Percentiles rank a stretch among this genome's conserved stretches.
Conservation (phyloP, 2,797 vertebrate genomes). For the Hippoglossus hippoglossus region DNA sequence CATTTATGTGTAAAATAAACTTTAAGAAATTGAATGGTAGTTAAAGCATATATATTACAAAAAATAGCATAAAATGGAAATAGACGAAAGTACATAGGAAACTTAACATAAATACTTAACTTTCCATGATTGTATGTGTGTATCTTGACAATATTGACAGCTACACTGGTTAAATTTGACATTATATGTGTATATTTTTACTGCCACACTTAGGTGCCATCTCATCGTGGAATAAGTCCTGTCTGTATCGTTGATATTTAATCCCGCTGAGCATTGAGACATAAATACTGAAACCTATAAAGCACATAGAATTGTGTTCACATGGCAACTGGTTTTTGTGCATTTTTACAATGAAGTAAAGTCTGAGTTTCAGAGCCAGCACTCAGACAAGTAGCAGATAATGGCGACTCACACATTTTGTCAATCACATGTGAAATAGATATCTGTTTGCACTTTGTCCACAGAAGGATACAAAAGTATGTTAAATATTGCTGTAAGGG, state of each 20-base stretch:
- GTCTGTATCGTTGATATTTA: neutral
- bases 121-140: neutral
- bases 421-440: neutral
- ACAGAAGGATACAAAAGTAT: neutral
- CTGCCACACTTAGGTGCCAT: neutral
- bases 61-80: neutral
- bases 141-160: neutral
- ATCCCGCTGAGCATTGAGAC: neutral
- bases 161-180: neutral
- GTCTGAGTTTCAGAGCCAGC: neutral
- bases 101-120: neutral
- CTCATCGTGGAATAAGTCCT: neutral
- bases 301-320: neutral
- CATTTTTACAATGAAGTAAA: neutral
- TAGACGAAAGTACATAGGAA: neutral
- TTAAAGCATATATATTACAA: too few relatives aligned
- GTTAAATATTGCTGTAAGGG: neutral
- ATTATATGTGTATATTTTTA: neutral
- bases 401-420: neutral
- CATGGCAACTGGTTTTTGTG: neutral
- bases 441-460: constrained; percentile 1
- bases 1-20: too few relatives aligned
- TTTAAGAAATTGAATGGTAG: too few relatives aligned
- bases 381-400: neutral
- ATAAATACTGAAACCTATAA: constrained; percentile 2